Evolutionary conservation across 2,797 vertebrate genomes (phyloP).

Genomic region (Fistularia tabacaria): DNA sequence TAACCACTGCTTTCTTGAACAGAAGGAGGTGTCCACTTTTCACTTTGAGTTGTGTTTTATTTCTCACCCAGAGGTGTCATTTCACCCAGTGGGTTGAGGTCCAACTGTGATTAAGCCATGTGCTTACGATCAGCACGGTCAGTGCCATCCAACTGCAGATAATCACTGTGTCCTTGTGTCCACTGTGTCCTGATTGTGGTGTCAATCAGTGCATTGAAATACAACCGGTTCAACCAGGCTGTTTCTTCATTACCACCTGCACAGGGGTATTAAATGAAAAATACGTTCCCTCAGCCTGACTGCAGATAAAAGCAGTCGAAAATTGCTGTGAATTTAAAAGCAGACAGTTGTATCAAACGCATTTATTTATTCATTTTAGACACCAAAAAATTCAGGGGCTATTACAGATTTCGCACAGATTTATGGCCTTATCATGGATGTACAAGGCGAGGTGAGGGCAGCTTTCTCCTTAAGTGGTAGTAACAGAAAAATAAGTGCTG

Average conservation of each 20-base stretch:
- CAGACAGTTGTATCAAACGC: constrained; percentile 3
- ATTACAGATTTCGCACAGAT: not conserved
- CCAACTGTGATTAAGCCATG: constrained; percentile 33
- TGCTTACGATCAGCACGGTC: constrained; percentile 31
- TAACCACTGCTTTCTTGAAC: constrained; percentile 17
- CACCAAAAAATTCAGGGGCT: not conserved
- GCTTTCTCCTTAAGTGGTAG: too few species aligned
- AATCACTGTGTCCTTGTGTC: constrained; percentile 42
- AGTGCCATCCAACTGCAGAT: constrained; percentile 41
- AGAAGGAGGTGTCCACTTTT: constrained; percentile 34
- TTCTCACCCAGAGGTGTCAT: constrained; percentile 23
- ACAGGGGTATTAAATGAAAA: constrained; percentile 43
- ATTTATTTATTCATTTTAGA: not conserved
- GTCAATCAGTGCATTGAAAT: constrained; percentile 40
- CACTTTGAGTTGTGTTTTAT: constrained; percentile 25
- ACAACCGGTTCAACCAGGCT: constrained; percentile 32
- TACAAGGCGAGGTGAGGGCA: too few species aligned
- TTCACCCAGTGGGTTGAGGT: constrained; percentile 16
- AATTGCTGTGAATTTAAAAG: constrained; percentile 12
- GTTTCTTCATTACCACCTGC: constrained; percentile 55
- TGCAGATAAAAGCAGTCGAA: constrained; percentile 25
- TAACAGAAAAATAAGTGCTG: too few species aligned
- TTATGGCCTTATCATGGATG: not conserved
- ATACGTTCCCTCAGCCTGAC: constrained; percentile 25
- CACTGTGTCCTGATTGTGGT: too few species aligned